Conservation (phyloP, 2,888 invertebrate genomes). For the Drosophila limbata region DNA sequence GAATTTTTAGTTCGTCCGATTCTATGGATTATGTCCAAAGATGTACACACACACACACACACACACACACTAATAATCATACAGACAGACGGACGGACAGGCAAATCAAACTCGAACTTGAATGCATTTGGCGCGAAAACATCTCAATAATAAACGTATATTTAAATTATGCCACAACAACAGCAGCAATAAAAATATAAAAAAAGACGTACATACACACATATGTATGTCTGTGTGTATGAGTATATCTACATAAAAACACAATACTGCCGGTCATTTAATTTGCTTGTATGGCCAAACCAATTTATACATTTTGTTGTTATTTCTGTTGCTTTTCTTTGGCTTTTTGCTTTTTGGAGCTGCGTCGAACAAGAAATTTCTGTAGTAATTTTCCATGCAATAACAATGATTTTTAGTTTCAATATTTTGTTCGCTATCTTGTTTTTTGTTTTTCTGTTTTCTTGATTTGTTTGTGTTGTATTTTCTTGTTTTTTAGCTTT, state of each 20-base stretch:
- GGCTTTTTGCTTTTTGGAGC: constrained; percentile 33
- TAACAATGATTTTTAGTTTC: constrained; percentile 67
- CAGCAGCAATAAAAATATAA: constrained; percentile 17
- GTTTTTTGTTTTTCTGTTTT: constrained; percentile 25
- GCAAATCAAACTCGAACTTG: constrained; percentile 25
- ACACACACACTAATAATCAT: background rate
- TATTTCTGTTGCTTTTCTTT: constrained; percentile 47
- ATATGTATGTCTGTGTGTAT: background rate
- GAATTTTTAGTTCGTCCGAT: constrained; percentile 21
- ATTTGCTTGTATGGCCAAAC: constrained; percentile 59
- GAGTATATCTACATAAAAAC: constrained; percentile 20
- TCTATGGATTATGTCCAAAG: constrained; percentile 15
- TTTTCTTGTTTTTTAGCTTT: constrained; percentile 6
- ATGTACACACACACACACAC: background rate
- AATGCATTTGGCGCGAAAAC: constrained; percentile 58
- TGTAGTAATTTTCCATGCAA: constrained; percentile 78
- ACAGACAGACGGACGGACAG: background rate
- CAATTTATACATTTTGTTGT: constrained; percentile 60
- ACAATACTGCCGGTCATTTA: constrained; percentile 55
- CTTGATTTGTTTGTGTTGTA: constrained; percentile 26
- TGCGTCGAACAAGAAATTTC: constrained; percentile 61
- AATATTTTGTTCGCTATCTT: constrained; percentile 42
- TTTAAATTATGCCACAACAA: constrained; percentile 37
- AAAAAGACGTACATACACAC: constrained; percentile 1
- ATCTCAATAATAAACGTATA: constrained; percentile 36